phyloP scores from a whole-genome alignment of 1,140 invertebrate species.

The Dinoponera quadriceps region DNA sequence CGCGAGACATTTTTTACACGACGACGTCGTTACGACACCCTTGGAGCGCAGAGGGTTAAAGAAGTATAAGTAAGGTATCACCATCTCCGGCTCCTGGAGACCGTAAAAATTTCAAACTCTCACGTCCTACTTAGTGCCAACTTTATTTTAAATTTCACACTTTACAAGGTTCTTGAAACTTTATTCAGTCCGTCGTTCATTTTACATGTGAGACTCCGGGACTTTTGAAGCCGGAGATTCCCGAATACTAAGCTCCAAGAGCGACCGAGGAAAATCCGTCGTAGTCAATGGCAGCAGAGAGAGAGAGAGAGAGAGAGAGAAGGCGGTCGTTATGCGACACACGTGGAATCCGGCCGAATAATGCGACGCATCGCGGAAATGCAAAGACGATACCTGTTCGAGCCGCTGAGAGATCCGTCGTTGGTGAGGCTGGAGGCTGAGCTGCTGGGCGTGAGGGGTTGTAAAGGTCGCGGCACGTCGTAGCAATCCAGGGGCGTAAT shows the following conservation, averaged over 20 bases:
- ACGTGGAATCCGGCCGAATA: neutral
- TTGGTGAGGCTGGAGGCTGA: constrained; percentile 87
- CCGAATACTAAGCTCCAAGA: neutral
- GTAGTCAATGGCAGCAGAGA: no score
- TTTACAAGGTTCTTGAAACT: neutral
- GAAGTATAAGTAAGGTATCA: no score
- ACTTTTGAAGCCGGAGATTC: neutral
- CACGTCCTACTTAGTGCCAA: no score
- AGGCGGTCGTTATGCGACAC: neutral
- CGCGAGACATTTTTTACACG: no score
- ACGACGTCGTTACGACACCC: no score
- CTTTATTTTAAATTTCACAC: constrained; percentile 14
- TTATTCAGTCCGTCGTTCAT: constrained; percentile 33
- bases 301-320: no score
- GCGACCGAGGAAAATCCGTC: no score
- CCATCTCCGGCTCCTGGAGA: no score
- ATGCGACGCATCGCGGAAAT: constrained; percentile 34
- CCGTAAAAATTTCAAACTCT: no score
- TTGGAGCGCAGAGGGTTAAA: no score
- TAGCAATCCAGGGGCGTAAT: constrained; percentile 85
- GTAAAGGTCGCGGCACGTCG: constrained; percentile 85
- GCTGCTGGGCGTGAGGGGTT: constrained; percentile 88
- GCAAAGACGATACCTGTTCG: constrained; percentile 83
- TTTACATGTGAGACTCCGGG: neutral
- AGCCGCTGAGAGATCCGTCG: constrained; percentile 85